Evolutionary conservation across 1,140 invertebrate species (phyloP).

Genomic region (Chymomyza costata): DNA sequence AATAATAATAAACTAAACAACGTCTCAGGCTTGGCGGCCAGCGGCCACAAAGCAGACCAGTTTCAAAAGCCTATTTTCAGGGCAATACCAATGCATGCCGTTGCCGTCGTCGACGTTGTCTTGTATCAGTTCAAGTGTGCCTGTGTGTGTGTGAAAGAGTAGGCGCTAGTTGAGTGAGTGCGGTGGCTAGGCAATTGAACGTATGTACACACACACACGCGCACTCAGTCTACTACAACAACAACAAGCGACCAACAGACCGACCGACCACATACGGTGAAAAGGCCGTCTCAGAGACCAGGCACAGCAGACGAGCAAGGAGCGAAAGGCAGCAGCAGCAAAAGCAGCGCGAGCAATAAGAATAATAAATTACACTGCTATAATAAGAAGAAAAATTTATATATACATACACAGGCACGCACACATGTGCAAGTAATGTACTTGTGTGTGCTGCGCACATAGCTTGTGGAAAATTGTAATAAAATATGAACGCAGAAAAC

Average conservation of each 20-base stretch:
- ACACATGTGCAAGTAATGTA: conserved; percentile 49
- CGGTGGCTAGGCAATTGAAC: conserved; percentile 38
- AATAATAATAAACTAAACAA: conserved; percentile 60
- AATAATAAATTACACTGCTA: conserved; percentile 74
- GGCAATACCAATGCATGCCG: conserved; percentile 31
- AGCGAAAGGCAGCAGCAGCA: conserved; percentile 46
- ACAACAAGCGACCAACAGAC: conserved; percentile 42
- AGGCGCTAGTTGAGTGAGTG: conserved; percentile 37
- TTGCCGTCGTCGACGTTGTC: conserved; percentile 23
- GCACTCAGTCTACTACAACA: conserved; percentile 31
- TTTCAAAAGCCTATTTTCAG: conserved; percentile 67
- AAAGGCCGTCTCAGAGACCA: conserved; percentile 46
- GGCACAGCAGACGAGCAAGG: conserved; percentile 30
- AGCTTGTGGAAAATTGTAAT: conserved; percentile 63
- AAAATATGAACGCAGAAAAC: conserved; percentile 61
- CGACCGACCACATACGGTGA: conserved; percentile 69
- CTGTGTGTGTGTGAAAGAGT: conserved; percentile 26
- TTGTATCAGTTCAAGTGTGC: conserved; percentile 28
- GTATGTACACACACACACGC: conserved; percentile 25
- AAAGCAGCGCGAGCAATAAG: conserved; percentile 56
- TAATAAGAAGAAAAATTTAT: conserved; percentile 73
- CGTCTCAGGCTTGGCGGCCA: conserved; percentile 43
- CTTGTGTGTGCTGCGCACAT: conserved; percentile 17
- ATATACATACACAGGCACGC: conserved; percentile 38
- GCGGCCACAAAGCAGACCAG: conserved; percentile 49